These are phyloP conservation scores for Tachina fera DNA, from an alignment of 2,888 invertebrate genomes.

Conservation along the genomic window DNA sequence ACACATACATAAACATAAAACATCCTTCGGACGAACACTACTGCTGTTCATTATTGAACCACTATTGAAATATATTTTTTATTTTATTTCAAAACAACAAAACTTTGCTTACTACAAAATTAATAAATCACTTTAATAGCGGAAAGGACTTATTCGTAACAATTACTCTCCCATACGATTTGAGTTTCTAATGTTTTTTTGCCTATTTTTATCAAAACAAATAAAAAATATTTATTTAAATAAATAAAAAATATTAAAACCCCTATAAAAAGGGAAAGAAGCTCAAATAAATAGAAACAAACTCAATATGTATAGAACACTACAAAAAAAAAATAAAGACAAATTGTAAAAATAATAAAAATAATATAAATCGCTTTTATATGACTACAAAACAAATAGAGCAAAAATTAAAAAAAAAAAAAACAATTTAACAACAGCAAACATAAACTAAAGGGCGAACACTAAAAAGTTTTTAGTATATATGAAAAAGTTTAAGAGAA, in stretches of 20 bases:
- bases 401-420: background rate
- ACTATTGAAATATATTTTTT: background rate
- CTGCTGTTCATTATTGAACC: too few species aligned
- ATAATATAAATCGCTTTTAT: constrained; percentile 12
- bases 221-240: background rate
- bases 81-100: background rate
- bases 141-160: constrained; percentile 47
- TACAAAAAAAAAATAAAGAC: background rate
- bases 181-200: constrained; percentile 47
- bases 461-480: background rate
- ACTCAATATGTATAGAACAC: background rate
- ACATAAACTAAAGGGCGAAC: background rate
- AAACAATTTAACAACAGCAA: background rate
- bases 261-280: background rate
- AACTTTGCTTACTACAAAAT: background rate
- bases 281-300: background rate
- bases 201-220: background rate
- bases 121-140: constrained; percentile 34
- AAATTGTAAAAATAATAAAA: constrained; percentile 26
- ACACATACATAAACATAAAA: too few species aligned
- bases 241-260: background rate
- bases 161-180: constrained; percentile 48
- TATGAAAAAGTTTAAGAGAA: too few species aligned
- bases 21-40: too few species aligned
- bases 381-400: constrained; percentile 6